Base-by-base conservation (phyloP, 2,113 vertebrate genomes). In the Malurus alboscapulatus region DNA sequence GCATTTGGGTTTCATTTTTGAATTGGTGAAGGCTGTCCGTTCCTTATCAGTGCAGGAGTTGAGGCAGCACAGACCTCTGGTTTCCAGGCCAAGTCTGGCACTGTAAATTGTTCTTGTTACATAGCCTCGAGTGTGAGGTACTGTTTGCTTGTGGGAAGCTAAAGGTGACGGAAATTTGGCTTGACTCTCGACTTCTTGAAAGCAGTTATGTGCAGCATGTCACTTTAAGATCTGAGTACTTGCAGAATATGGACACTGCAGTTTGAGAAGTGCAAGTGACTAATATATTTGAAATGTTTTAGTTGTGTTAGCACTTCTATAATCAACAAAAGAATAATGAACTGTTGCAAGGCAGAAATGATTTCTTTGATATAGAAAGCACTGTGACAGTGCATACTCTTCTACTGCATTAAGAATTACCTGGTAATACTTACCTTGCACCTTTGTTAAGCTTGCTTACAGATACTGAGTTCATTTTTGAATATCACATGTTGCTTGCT, bases 321-420 rank as follows among this genome's bases (percentile, higher is more conserved):
- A 50, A 42, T 25, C 19, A 29, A 38, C 17, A 22, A 15, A 80
- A 57, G 22, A 44, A 21, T 4, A 75, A 45, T 2, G 1, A 48
- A 17, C 19, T 58, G 29, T 62, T 77, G 59, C n/a, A 58, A 51
- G 19, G 65, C 40, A 88, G 25, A 48, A 78, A 4, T 45, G 20
- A 3, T 12, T 44, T 15, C 4, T 42, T 77, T 26, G 42, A 5
- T 62, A 9, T 4, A 17, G 74, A 72, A 82, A 69, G 21, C 19
- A 3, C 17, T 26, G 24, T 13, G 6, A 2, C 19, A 7, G 26
- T 79, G 26, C 9, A 0, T 27, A 1, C 16, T 58, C 3, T 11
- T n/a, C 10, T 25, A 1, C 16, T 54, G 36, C 17, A 3, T 42
- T 32, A 26, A 30, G 8, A 68, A n/a, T 79, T 68, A 30, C 16